These are phyloP conservation scores for Parnassius mnemosyne DNA, from an alignment of 2,888 invertebrate genomes.

Conservation along the genomic window DNA sequence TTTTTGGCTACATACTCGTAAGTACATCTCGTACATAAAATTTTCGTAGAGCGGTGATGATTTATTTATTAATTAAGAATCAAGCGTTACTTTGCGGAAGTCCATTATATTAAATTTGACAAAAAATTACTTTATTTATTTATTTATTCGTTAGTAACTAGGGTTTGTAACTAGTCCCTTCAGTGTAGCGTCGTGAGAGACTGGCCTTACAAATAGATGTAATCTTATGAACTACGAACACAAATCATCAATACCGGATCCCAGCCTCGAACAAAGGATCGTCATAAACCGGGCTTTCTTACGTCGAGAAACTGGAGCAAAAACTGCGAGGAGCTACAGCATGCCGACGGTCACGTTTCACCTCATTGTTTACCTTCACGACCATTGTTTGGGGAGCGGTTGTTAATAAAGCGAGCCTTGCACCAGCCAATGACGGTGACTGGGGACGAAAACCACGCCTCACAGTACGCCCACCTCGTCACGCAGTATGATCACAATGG, in stretches of 20 bases:
- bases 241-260: neutral
- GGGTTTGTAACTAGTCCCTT: too few relatives aligned
- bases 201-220: neutral
- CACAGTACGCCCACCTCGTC: conserved; percentile 31
- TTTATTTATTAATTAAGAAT: too few relatives aligned
- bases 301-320: neutral
- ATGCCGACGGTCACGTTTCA: conserved; percentile 29
- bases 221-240: neutral
- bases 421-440: conserved; percentile 35
- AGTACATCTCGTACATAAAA: too few relatives aligned
- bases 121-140: too few relatives aligned
- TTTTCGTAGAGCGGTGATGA: too few relatives aligned
- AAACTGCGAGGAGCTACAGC: neutral
- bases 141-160: too few relatives aligned
- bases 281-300: neutral
- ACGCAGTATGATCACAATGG: conserved; percentile 14
- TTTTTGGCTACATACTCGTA: too few relatives aligned
- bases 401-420: conserved; percentile 24
- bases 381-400: conserved; percentile 34
- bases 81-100: too few relatives aligned
- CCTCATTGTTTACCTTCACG: conserved; percentile 46
- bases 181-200: neutral
- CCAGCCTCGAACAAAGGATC: neutral
- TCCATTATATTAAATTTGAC: too few relatives aligned
- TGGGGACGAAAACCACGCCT: conserved; percentile 33